A percentile compares a stretch with the other conserved stretches of the same genome.
phyloP scores from a whole-genome alignment of 1,140 invertebrate species.

The Apolygus lucorum region DNA sequence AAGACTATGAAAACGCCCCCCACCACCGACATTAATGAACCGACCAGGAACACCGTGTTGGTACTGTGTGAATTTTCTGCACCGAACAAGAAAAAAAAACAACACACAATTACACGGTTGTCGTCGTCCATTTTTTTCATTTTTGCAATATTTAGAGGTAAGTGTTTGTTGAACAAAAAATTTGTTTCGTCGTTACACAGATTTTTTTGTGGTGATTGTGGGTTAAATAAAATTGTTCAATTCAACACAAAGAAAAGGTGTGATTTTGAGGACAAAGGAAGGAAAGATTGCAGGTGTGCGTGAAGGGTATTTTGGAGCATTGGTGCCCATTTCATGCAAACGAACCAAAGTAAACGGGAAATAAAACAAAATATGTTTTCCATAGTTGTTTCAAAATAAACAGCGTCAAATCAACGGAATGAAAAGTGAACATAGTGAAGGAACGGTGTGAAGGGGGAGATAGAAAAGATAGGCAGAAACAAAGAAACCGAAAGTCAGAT shows the following conservation, averaged over 20 bases:
- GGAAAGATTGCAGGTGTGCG: neutral
- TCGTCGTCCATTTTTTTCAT: too few species aligned
- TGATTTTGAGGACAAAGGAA: neutral
- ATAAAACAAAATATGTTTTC: neutral
- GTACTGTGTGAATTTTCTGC: constrained; percentile 88
- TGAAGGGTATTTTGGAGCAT: neutral
- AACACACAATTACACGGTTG: constrained; percentile 13
- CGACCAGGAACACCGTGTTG: constrained; percentile 92
- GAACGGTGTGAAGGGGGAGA: constrained; percentile 41
- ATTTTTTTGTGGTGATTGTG: too few species aligned
- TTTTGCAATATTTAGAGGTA: too few species aligned
- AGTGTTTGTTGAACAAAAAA: too few species aligned
- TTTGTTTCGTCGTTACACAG: too few species aligned
- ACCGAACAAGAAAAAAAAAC: constrained; percentile 29
- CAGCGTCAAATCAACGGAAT: constrained; percentile 13
- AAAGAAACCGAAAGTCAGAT: constrained; percentile 40
- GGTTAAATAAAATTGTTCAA: too few species aligned
- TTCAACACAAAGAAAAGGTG: too few species aligned
- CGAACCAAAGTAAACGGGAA: constrained; percentile 11
- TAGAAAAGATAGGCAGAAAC: constrained; percentile 43
- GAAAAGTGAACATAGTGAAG: constrained; percentile 31
- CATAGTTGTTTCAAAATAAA: neutral
- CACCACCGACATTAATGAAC: constrained; percentile 95
- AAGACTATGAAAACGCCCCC: constrained; percentile 97
- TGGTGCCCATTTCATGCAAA: constrained; percentile 17